These are phyloP conservation scores for Phlogophora meticulosa DNA, from an alignment of 2,888 invertebrate species.

Conservation along the genomic window DNA sequence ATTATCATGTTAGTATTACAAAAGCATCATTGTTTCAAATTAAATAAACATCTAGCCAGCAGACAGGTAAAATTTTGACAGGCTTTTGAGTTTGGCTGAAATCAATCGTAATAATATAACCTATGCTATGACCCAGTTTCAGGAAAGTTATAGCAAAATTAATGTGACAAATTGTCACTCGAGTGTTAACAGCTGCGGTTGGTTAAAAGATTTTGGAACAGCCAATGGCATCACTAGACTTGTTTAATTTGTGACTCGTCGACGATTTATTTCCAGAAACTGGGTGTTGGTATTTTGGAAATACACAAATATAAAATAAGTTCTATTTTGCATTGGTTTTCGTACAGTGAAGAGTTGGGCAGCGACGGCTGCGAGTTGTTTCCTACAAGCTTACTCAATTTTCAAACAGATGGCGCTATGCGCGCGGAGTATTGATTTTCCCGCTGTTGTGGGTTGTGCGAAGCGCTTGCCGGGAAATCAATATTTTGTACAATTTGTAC, in stretches of 20 bases:
- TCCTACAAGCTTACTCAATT: constrained; percentile 31
- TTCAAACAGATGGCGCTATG: constrained; percentile 81
- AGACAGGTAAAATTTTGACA: neutral
- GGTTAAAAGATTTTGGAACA: too few relatives aligned
- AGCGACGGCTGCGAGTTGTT: neutral
- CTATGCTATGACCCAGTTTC: too few relatives aligned
- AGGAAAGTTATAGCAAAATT: too few relatives aligned
- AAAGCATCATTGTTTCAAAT: neutral
- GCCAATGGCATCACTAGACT: too few relatives aligned
- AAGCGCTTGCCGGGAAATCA: constrained; percentile 80
- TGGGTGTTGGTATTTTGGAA: neutral
- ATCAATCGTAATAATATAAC: neutral
- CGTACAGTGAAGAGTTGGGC: neutral
- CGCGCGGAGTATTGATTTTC: constrained; percentile 84
- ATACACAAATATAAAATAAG: neutral
- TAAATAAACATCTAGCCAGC: neutral
- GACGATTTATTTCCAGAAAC: too few relatives aligned
- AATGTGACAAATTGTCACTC: too few relatives aligned
- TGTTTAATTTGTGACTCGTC: too few relatives aligned
- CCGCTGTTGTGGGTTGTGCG: constrained; percentile 63
- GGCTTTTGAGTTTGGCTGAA: neutral
- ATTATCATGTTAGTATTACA: too few relatives aligned
- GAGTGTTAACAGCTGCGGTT: too few relatives aligned
- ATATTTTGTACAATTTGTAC: constrained; percentile 80
- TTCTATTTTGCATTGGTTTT: neutral